phyloP scores from a whole-genome alignment of 37 sponge, comb jelly and placozoan genomes.

The Eunapius fragilis region DNA sequence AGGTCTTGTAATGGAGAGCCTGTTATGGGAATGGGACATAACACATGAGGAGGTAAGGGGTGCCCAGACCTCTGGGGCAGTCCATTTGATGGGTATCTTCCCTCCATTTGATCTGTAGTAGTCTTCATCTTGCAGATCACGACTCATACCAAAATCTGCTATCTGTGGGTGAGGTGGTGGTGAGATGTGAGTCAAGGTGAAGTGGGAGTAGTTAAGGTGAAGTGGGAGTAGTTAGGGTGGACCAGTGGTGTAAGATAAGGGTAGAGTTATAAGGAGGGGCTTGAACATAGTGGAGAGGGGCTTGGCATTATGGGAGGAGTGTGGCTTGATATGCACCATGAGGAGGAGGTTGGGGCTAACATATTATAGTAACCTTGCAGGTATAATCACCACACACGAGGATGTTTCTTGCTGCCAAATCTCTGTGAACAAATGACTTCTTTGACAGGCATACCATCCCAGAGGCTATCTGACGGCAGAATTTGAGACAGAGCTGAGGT shows the following conservation, averaged over 20 bases:
- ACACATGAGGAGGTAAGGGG: background rate
- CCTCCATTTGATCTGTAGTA: constrained; percentile 24
- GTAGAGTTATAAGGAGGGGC: no score
- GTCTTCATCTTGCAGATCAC: constrained; percentile 8
- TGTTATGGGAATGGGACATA: background rate
- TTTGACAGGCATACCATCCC: constrained; percentile 65
- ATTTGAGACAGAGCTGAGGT: constrained; percentile 15
- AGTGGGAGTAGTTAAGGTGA: no score
- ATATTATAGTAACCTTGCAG: constrained; percentile 36
- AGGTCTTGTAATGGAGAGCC: constrained; percentile 51
- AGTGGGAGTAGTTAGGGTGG: no score
- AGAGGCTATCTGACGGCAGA: constrained; percentile 52
- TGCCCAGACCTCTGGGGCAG: constrained; percentile 21
- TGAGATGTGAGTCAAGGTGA: no score
- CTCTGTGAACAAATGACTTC: constrained; percentile 74
- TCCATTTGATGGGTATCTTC: constrained; percentile 54
- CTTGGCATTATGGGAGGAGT: no score
- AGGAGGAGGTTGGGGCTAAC: no score
- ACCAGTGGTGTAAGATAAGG: no score
- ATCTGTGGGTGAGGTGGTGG: constrained; percentile 32
- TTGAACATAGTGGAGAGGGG: no score
- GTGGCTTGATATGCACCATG: no score
- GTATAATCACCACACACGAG: constrained; percentile 8
- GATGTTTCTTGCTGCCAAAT: constrained; percentile 76
- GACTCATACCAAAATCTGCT: constrained; percentile 61